Conservation (phyloP, 2,113 vertebrate genomes). For the Campylomormyrus numenius region DNA sequence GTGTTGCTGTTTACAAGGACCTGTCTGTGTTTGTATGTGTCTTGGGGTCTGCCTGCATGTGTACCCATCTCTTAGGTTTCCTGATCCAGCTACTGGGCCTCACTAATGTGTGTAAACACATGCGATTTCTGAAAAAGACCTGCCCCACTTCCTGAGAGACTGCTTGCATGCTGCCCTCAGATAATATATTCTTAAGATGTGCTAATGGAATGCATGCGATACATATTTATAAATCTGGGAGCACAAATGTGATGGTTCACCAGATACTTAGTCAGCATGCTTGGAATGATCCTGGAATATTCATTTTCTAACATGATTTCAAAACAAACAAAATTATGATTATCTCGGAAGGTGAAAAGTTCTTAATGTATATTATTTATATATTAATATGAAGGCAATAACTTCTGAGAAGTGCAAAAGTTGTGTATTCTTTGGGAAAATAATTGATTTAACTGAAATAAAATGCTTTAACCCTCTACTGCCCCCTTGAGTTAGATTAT, state of each 20-base stretch:
- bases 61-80: background rate
- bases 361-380: background rate
- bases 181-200: constrained; percentile 47
- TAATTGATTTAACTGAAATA: background rate
- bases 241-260: constrained; percentile 39
- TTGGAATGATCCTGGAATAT: constrained; percentile 40
- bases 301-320: constrained; percentile 28
- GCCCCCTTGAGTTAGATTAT: background rate
- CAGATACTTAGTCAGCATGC: constrained; percentile 51
- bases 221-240: constrained; percentile 48
- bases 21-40: background rate
- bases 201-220: constrained; percentile 47
- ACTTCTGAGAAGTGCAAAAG: background rate
- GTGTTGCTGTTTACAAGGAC: background rate
- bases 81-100: background rate
- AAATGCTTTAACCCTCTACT: constrained; percentile 6
- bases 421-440: background rate
- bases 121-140: background rate
- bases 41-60: background rate
- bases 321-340: background rate
- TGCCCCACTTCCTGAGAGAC: background rate
- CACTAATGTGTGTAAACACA: background rate
- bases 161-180: constrained; percentile 28
- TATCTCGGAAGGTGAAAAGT: background rate
- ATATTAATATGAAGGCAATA: background rate